Conservation (phyloP, 2,797 vertebrate genomes). For the Tympanoctomys barrerae region DNA sequence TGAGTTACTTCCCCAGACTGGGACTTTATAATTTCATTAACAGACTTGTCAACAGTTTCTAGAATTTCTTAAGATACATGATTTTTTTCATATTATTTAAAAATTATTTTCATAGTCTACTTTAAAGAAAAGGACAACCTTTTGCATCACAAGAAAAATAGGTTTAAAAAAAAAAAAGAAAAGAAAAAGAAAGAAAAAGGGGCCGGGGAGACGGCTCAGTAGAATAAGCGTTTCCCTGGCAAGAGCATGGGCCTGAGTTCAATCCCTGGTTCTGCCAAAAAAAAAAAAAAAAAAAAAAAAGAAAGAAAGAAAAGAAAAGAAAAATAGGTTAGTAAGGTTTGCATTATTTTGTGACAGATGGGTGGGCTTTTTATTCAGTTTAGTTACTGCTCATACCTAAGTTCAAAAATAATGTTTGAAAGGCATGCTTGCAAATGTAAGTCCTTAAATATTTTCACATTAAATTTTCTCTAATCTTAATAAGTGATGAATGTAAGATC, state of each 20-base stretch:
- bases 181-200: no score
- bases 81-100: slow-evolving; percentile 7
- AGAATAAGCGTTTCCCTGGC: no score
- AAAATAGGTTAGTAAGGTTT: slow-evolving; percentile 8
- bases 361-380: slow-evolving; percentile 5
- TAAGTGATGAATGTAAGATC: slow-evolving; percentile 7
- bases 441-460: slow-evolving; percentile 1
- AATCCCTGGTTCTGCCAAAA: no score
- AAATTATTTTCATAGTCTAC: not conserved
- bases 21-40: slow-evolving; percentile 15
- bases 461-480: not conserved
- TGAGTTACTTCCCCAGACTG: not conserved
- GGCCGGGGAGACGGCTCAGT: no score
- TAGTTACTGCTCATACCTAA: slow-evolving; percentile 7
- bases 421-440: slow-evolving; percentile 14
- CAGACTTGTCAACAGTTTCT: not conserved
- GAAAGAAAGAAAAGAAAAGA: not conserved
- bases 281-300: no score
- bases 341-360: slow-evolving; percentile 10
- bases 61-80: not conserved
- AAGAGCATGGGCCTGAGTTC: no score
- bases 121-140: slow-evolving; percentile 51
- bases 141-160: not conserved
- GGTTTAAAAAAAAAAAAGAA: no score
- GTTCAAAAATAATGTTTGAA: slow-evolving; percentile 50